Conservation (phyloP, 2,113 vertebrate genomes). For the Pterocles gutturalis region DNA sequence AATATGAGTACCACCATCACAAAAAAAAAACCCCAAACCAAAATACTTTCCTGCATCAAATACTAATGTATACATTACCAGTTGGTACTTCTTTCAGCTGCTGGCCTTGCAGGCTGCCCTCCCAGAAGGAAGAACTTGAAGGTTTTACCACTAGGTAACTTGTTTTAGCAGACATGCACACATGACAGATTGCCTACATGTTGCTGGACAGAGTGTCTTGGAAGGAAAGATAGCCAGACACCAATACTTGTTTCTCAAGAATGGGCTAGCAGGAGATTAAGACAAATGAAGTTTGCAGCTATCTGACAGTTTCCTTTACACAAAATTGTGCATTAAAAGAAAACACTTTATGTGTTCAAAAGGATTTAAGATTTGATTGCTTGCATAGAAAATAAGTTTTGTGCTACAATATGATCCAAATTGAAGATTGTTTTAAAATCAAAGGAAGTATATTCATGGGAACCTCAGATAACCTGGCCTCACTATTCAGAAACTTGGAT, state of each 20-base stretch:
- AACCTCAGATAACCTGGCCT: constrained; percentile 11
- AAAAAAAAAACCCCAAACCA: not conserved
- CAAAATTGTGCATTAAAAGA: not conserved
- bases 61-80: constrained; percentile 32
- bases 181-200: not conserved
- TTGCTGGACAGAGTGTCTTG: constrained; percentile 16
- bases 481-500: not conserved
- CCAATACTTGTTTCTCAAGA: constrained; percentile 19
- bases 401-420: not conserved
- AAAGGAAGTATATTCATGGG: not conserved
- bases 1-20: not conserved
- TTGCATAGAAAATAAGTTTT: not conserved
- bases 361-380: not conserved
- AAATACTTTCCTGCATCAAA: not conserved
- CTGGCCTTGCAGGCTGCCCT: constrained; percentile 53
- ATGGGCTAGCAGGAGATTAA: not conserved
- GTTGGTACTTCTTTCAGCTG: constrained; percentile 27
- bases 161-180: constrained; percentile 35
- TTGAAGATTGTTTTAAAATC: not conserved
- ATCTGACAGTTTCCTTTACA: constrained; percentile 6
- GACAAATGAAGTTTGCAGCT: not conserved
- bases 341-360: not conserved
- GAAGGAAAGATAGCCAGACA: constrained; percentile 29
- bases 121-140: constrained; percentile 55
- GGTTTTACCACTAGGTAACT: constrained; percentile 50